phyloP scores from a whole-genome alignment of 2,888 invertebrate genomes.

The Rhagonycha lutea region DNA sequence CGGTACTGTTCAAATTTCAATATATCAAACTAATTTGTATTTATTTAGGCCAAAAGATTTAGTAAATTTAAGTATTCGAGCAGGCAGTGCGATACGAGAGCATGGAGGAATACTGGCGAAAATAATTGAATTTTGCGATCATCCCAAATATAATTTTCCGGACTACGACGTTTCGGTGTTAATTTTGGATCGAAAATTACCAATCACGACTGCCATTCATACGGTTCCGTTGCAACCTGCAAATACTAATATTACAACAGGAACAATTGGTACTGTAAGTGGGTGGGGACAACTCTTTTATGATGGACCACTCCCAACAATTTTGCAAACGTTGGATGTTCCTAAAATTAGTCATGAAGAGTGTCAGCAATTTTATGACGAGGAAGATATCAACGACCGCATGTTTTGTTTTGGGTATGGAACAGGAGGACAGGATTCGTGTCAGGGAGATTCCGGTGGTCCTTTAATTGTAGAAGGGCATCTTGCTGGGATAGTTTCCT shows the following conservation, averaged over 20 bases:
- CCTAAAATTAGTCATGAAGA: background rate
- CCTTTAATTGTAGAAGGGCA: background rate
- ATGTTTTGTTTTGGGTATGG: slow-evolving; percentile 5
- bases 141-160: slow-evolving; percentile 1
- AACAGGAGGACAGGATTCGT: background rate
- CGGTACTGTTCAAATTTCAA: background rate
- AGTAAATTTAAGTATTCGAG: slow-evolving; percentile 10
- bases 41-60: background rate
- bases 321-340: background rate
- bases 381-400: background rate
- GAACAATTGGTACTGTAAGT: background rate
- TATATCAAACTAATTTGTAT: background rate
- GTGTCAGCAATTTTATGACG: background rate
- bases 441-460: slow-evolving; percentile 19
- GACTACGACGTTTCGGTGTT: background rate
- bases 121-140: background rate
- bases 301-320: background rate
- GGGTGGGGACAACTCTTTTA: background rate
- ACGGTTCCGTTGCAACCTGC: background rate
- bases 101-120: slow-evolving; percentile 22
- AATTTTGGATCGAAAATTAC: background rate
- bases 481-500: slow-evolving; percentile 7
- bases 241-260: background rate
- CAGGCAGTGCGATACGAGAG: slow-evolving; percentile 17
- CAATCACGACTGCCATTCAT: background rate